Evolutionary conservation across 2,888 invertebrate species (phyloP).

Genomic region (Coecobrya sp.): DNA sequence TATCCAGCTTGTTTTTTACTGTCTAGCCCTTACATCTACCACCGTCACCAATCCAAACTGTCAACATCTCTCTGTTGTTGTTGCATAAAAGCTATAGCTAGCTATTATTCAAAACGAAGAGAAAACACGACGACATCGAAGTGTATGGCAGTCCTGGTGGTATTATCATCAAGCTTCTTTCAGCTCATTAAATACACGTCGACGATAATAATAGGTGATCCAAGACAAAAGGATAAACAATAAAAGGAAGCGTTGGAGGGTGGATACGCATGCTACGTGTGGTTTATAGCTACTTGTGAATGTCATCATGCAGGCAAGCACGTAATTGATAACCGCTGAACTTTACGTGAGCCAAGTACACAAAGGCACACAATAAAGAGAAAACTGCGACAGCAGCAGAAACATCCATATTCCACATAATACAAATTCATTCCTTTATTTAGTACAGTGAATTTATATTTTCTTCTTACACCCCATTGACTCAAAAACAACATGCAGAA

Average conservation of each 20-base stretch:
- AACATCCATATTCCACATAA: neutral
- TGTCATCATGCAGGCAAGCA: slow-evolving; percentile 64
- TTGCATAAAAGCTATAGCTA: neutral
- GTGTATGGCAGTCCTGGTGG: neutral
- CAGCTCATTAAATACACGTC: slow-evolving; percentile 72
- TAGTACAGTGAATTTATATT: neutral
- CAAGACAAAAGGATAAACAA: slow-evolving; percentile 25
- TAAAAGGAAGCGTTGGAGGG: slow-evolving; percentile 30
- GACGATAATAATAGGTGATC: slow-evolving; percentile 34
- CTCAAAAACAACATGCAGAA: neutral
- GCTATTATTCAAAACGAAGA: neutral
- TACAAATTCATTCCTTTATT: neutral
- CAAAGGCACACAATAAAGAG: slow-evolving; percentile 9
- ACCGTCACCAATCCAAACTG: slow-evolving; percentile 27
- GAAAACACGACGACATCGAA: neutral
- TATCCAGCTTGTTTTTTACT: neutral
- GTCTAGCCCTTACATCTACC: neutral
- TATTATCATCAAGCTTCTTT: slow-evolving; percentile 46
- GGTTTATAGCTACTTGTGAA: slow-evolving; percentile 55
- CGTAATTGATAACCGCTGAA: slow-evolving; percentile 72
- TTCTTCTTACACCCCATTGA: neutral
- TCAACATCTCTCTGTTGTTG: slow-evolving; percentile 5
- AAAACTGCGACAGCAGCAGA: neutral
- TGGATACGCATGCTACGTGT: slow-evolving; percentile 10
- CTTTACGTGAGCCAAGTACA: slow-evolving; percentile 64